A percentile compares a stretch with the other conserved stretches of the same genome.
Conservation (phyloP, 53 echinoderm and acorn worm species). For the Holothuria scabra region DNA sequence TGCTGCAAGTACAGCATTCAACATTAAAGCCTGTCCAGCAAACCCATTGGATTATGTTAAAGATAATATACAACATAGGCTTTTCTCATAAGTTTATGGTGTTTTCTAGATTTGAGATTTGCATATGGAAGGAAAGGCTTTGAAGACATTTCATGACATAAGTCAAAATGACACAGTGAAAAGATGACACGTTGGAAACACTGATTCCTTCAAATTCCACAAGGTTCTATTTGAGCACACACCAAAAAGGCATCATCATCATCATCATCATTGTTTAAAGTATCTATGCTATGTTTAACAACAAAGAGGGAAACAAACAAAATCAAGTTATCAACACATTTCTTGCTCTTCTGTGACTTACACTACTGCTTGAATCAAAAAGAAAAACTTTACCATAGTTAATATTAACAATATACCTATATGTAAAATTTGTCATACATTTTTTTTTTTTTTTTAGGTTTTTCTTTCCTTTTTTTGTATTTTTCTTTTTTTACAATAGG, state of each 20-base stretch:
- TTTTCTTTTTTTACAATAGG: not conserved
- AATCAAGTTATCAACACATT: slow-evolving; percentile 33
- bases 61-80: too few relatives aligned
- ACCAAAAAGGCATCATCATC: slow-evolving; percentile 54
- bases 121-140: too few relatives aligned
- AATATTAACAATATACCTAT: slow-evolving; percentile 47
- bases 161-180: too few relatives aligned
- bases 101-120: too few relatives aligned
- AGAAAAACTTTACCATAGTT: slow-evolving; percentile 34
- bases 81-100: too few relatives aligned
- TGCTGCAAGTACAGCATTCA: too few relatives aligned
- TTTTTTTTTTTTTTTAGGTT: not conserved
- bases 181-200: not conserved
- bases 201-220: slow-evolving; percentile 51
- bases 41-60: too few relatives aligned
- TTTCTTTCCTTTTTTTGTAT: not conserved
- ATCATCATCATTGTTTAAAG: slow-evolving; percentile 42
- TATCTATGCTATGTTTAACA: slow-evolving; percentile 53
- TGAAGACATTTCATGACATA: too few relatives aligned
- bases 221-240: slow-evolving; percentile 60
- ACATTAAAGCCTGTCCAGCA: too few relatives aligned
- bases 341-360: slow-evolving; percentile 53
- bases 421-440: slow-evolving; percentile 43
- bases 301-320: slow-evolving; percentile 17
- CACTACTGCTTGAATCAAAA: slow-evolving; percentile 57